Conservation (phyloP, 2,888 invertebrate species). For the Eupithecia insigniata region DNA sequence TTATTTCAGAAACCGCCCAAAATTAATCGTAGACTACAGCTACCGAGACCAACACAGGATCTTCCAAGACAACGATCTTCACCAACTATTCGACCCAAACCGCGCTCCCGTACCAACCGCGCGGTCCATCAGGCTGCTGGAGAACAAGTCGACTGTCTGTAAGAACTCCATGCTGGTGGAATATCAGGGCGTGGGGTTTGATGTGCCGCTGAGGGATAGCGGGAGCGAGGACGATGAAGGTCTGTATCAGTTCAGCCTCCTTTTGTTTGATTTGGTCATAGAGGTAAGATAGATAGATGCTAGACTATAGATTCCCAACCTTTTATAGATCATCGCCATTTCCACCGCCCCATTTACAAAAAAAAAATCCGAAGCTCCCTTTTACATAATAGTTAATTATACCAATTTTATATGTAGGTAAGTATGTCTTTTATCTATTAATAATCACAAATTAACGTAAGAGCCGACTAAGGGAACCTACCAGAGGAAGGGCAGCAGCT, state of each 20-base stretch:
- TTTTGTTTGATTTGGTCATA: no score
- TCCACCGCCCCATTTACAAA: no score
- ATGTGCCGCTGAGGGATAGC: conserved; percentile 45
- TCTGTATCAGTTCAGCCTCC: conserved; percentile 46
- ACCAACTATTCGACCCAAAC: conserved; percentile 58
- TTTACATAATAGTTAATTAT: no score
- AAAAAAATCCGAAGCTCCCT: no score
- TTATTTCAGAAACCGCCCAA: conserved; percentile 15
- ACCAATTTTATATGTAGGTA: no score
- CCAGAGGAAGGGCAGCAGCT: no score
- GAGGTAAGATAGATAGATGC: no score
- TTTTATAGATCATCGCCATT: no score
- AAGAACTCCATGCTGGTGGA: conserved; percentile 50
- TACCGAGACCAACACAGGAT: conserved; percentile 52
- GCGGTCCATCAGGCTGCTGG: conserved; percentile 45
- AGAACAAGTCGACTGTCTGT: conserved; percentile 58
- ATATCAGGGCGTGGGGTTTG: conserved; percentile 57
- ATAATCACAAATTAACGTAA: no score
- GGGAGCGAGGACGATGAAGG: conserved; percentile 54
- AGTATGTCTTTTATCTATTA: no score
- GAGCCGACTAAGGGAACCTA: no score
- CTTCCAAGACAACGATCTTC: conserved; percentile 58
- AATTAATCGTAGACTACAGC: conserved; percentile 21
- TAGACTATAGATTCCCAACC: no score
- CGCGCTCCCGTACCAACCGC: conserved; percentile 33